phyloP scores from a whole-genome alignment of 2,113 vertebrate species.

The Pimephales promelas region DNA sequence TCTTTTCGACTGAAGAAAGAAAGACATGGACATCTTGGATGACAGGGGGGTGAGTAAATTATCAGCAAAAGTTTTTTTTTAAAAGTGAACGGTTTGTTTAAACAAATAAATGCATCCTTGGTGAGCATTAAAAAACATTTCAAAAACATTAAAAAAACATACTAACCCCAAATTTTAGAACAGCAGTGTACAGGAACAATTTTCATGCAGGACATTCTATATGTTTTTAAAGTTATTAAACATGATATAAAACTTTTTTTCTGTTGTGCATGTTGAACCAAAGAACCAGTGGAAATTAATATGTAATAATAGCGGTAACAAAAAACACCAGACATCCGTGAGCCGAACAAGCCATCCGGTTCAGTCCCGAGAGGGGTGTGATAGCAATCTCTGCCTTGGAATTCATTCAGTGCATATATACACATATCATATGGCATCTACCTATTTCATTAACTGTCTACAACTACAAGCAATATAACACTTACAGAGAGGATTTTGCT shows the following conservation, averaged over 20 bases:
- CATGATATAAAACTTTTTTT: conserved; percentile 11
- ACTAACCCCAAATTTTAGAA: not conserved
- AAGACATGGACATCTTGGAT: no score
- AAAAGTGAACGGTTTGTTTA: no score
- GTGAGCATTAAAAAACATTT: not conserved
- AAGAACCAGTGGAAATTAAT: conserved; percentile 52
- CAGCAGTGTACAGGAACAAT: not conserved
- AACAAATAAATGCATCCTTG: not conserved
- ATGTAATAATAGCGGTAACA: conserved; percentile 50
- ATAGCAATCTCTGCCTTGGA: conserved; percentile 70
- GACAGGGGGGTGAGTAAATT: no score
- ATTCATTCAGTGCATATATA: conserved; percentile 51
- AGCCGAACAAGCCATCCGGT: conserved; percentile 59
- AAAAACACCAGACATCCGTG: conserved; percentile 61
- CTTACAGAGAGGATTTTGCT: not conserved
- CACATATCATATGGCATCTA: conserved; percentile 51
- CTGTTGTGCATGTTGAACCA: conserved; percentile 41
- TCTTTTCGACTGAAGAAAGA: no score
- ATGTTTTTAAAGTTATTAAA: not conserved
- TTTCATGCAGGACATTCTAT: not conserved
- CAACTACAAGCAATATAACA: conserved; percentile 57
- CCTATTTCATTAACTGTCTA: conserved; percentile 57
- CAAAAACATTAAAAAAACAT: not conserved
- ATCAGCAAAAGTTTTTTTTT: no score
- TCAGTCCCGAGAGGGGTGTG: conserved; percentile 60